Conservation (phyloP, 2,113 vertebrate species). For the Corythaixoides concolor region DNA sequence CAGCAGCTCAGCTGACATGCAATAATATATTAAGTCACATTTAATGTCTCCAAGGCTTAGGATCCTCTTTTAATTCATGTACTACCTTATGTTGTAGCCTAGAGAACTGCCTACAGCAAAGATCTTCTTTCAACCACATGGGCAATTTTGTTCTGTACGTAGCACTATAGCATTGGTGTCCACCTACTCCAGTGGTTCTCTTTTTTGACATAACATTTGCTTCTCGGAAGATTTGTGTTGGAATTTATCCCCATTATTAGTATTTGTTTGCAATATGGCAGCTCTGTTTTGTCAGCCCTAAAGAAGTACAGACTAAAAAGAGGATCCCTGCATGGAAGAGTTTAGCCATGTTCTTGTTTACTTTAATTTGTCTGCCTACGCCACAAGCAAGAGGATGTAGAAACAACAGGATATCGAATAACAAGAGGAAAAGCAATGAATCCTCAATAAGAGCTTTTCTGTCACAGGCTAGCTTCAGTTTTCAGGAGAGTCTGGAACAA, state of each 20-base stretch:
- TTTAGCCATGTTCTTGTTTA: not conserved
- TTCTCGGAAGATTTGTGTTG: not conserved
- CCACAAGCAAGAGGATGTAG: not conserved
- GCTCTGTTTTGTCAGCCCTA: not conserved
- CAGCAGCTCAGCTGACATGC: not conserved
- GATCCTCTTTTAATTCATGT: constrained; percentile 13
- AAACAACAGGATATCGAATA: not conserved
- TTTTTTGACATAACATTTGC: not conserved
- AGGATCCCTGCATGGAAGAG: not conserved
- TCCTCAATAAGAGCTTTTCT: not conserved
- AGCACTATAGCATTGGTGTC: not conserved
- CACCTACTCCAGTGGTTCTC: not conserved
- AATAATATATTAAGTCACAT: not conserved
- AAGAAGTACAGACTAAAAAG: not conserved
- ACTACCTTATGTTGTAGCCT: not conserved
- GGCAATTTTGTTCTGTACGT: not conserved
- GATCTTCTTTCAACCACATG: not conserved
- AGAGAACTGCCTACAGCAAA: constrained; percentile 28
- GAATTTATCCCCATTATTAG: not conserved
- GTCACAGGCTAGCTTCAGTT: not conserved
- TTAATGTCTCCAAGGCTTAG: constrained; percentile 25
- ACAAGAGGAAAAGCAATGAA: not conserved
- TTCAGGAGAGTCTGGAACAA: not conserved
- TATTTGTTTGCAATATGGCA: not conserved
- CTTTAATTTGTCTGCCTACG: not conserved